Base-by-base conservation (phyloP, 2,888 invertebrate genomes). In the Nomada fucata region DNA sequence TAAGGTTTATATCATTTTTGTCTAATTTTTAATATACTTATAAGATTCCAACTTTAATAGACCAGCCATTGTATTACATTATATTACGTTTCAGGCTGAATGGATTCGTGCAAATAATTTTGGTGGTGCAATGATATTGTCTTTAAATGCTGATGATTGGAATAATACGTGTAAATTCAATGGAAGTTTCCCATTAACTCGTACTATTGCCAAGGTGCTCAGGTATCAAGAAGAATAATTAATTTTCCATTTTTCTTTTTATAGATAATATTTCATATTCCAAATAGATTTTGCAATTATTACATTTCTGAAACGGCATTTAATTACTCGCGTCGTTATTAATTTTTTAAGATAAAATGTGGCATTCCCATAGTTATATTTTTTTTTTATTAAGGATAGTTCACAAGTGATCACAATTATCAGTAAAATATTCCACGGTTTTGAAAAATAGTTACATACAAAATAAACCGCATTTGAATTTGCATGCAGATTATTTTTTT, bases 101-200 rank as follows among this genome's bases (percentile, higher is more conserved):
- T 97, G 95, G 93, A 95, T 97, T 1, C 95, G 95, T 89, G 94
- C 95, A 10, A 94, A 95, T 67, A 94, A 95, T 52, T 95, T 97
- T 87, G 96, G 96, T 65, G 98, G 98, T 50, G 97, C 96, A 7
- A 98, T 98, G 98, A 94, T 98, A 78, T 97, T 96, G 94, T 96
- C 97, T 13, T 94, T 98, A 36, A 98, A 98, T 91, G 95, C 96
- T 2, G 98, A 98, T 92, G 98, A 98, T 93, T 96, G 95, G 92
- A 94, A 94, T 71, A 95, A 95, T 5, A 91, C 93, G 23, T 97
- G 97, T 91, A 86, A 79, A 29, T 69, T 90, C 26, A 89, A 90
- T 79, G 84, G 92, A 87, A 93, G 91, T 52, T 94, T 94, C 85
- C 94, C 94, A 29, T 91, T 95, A 57, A 94, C 94, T 20, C 92